Percentiles rank a stretch among this genome's conserved stretches.
phyloP scores from a whole-genome alignment of 92 coral and sea anemone genomes.

The Micromussa lordhowensis region DNA sequence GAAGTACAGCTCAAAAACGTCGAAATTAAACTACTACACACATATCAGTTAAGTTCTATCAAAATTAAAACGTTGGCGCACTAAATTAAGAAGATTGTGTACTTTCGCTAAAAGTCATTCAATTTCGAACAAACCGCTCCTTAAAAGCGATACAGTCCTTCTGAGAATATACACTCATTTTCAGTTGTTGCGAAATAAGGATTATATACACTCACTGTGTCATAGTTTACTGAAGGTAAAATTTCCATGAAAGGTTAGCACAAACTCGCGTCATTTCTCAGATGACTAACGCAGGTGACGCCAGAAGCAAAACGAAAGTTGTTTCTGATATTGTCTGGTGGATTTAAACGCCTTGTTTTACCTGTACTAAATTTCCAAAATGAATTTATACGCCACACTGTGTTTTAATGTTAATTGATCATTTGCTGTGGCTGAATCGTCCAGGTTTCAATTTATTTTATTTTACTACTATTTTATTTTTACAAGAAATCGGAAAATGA shows the following conservation, averaged over 20 bases:
- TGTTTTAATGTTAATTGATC: not conserved
- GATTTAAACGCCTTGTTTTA: not conserved
- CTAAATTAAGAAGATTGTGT: not conserved
- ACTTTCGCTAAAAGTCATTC: constrained; percentile 9
- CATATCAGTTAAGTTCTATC: too few species aligned
- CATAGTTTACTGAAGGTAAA: not conserved
- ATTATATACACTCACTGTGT: not conserved
- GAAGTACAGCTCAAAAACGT: not conserved
- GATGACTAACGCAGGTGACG: not conserved
- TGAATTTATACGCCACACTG: not conserved
- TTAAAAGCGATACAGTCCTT: not conserved
- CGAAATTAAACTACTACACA: not conserved
- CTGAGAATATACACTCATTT: not conserved
- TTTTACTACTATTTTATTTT: not conserved
- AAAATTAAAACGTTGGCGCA: not conserved
- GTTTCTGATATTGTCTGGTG: not conserved
- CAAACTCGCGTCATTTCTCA: not conserved
- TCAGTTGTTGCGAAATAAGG: not conserved
- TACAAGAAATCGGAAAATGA: not conserved
- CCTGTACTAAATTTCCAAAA: not conserved
- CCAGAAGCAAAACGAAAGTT: not conserved
- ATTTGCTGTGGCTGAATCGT: not conserved
- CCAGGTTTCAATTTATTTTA: not conserved
- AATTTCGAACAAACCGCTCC: not conserved
- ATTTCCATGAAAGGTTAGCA: not conserved